A percentile compares a stretch with the other conserved stretches of the same genome.
Evolutionary conservation across 2,797 vertebrate species (phyloP).

Genomic region (Poecilia wingei): DNA sequence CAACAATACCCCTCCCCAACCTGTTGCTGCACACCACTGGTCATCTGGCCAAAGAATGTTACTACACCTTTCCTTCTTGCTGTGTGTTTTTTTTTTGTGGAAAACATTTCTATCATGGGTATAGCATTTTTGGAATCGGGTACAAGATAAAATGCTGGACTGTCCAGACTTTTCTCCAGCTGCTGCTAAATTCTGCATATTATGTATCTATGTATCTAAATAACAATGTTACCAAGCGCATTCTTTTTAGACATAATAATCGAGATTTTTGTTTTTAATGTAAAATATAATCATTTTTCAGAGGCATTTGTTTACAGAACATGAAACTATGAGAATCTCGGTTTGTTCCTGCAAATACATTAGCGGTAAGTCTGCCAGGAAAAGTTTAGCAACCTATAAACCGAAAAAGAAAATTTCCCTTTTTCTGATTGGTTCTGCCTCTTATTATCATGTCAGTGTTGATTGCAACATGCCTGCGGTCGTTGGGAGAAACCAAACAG

Average conservation of each 20-base stretch:
- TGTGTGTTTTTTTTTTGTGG: neutral
- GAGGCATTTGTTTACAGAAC: neutral
- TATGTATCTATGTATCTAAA: neutral
- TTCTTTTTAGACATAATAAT: neutral
- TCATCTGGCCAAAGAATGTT: neutral
- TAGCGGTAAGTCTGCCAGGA: neutral
- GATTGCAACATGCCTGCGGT: conserved; percentile 16
- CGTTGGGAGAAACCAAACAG: conserved; percentile 21
- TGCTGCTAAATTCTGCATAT: neutral
- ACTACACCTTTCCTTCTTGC: neutral
- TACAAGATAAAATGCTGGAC: neutral
- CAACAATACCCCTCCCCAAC: neutral
- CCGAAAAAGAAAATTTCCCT: neutral
- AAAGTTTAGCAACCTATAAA: neutral
- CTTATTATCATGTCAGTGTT: conserved; percentile 2
- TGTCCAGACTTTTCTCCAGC: neutral
- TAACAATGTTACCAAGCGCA: neutral
- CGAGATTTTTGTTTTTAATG: neutral
- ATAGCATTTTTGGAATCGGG: neutral
- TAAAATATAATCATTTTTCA: neutral
- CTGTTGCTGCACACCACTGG: neutral
- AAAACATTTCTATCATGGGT: neutral
- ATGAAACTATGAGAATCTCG: neutral
- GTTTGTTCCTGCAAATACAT: neutral
- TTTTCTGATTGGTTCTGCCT: neutral